These are phyloP conservation scores for Scaptodrosophila lebanonensis DNA, from an alignment of 1,140 invertebrate species.

Conservation along the genomic window DNA sequence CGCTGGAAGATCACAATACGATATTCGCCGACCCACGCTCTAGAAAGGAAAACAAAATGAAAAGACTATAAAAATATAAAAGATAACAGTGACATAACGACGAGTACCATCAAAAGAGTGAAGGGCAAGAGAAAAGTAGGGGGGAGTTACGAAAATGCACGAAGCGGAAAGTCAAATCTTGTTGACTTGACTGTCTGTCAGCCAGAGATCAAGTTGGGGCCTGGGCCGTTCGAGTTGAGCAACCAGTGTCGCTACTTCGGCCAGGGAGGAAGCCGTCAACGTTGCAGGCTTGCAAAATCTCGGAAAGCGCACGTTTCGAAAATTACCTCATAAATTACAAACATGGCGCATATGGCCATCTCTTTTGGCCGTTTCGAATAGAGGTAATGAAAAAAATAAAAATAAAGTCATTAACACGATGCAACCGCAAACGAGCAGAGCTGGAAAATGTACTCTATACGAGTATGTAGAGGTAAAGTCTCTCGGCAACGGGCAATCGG, in stretches of 20 bases:
- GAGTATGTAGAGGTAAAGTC: background rate
- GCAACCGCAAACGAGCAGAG: background rate
- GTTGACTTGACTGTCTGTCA: slow-evolving; percentile 47
- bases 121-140: slow-evolving; percentile 21
- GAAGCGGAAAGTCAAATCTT: slow-evolving; percentile 40
- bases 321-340: slow-evolving; percentile 63
- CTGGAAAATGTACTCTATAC: background rate
- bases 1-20: slow-evolving; percentile 7
- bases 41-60: slow-evolving; percentile 25
- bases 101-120: slow-evolving; percentile 26
- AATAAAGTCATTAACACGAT: slow-evolving; percentile 39
- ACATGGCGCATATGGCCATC: background rate
- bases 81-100: slow-evolving; percentile 49
- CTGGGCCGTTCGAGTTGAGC: slow-evolving; percentile 22
- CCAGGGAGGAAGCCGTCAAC: no score
- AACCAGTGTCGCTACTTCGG: no score
- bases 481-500: background rate
- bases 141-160: slow-evolving; percentile 48
- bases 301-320: slow-evolving; percentile 20
- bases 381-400: slow-evolving; percentile 20
- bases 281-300: slow-evolving; percentile 54
- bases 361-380: background rate
- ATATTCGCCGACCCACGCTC: slow-evolving; percentile 30
- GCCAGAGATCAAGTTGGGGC: slow-evolving; percentile 65
- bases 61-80: slow-evolving; percentile 23